Evolutionary conservation across 2,113 vertebrate genomes (phyloP), one percentile per base, ranked within the genome.

Genomic region (Apaloderma vittatum): DNA sequence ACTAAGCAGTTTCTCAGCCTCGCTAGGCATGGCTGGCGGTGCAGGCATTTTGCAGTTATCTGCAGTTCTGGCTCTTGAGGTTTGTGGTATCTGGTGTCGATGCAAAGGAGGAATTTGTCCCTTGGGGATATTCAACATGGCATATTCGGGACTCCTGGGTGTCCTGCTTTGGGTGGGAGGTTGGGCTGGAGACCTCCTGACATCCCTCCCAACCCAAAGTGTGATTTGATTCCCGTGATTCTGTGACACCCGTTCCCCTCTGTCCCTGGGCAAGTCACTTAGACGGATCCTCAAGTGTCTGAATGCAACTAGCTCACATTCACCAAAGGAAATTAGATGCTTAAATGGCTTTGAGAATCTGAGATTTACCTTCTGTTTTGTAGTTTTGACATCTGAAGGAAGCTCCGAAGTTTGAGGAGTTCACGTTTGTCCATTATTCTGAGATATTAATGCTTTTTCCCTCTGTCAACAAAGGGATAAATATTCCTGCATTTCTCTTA

Each of bases 381-480:
- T 20, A 57, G 43, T 66, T 96, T 86, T 84, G 48, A 40, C 11
- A 0, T 49, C 80, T 59, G 73, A 87, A 71, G 46, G 43, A 68
- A 61, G 15, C 36, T 90, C 66, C 61, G 86, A 67, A 59, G 26
- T 61, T 67, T 34, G n/a, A 65, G 26, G 70, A 81, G 13, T 65
- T 87, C 40, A 9, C 20, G 8, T 73, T 78, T 70, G 54, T 81
- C 57, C 37, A 5, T 74, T 88, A 80, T n/a, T 58, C 61, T 84
- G 76, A 84, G 68, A 76, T 54, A 61, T 14, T 72, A 84, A 90
- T 95, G 51, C 59, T 86, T 80, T 40, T 92, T 37, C 72, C 90
- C 90, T 86, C 75, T 92, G 37, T 36, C 86, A 93, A 48, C 0
- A 0, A 83, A 92, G 76, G 88, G 76, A 81, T 84, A 94, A 94